These are phyloP conservation scores for Spea multiplicata DNA, from an alignment of 2,113 vertebrate species.

Conservation along the genomic window DNA sequence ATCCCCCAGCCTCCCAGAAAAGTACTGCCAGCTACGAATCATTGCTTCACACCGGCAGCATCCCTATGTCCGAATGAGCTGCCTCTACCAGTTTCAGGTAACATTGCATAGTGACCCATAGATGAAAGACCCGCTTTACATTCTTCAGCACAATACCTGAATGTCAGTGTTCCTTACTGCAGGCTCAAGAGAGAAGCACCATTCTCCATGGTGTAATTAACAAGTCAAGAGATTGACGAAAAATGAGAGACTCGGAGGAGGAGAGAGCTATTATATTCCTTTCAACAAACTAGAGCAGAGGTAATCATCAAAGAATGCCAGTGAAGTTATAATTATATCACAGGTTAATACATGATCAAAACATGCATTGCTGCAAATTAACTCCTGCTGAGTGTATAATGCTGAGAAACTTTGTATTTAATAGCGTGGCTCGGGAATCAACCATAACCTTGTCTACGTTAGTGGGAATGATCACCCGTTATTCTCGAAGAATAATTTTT, in stretches of 20 bases:
- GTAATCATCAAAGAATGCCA: constrained; percentile 35
- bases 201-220: constrained; percentile 20
- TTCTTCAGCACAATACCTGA: constrained; percentile 23
- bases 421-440: too few species aligned
- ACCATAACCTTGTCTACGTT: too few species aligned
- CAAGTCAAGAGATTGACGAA: constrained; percentile 12
- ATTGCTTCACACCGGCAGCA: too few species aligned
- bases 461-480: too few species aligned
- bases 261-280: constrained; percentile 1
- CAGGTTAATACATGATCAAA: constrained; percentile 29
- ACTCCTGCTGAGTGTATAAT: neutral
- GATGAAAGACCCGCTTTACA: constrained; percentile 1
- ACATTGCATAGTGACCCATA: neutral
- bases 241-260: constrained; percentile 16
- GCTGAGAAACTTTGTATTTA: neutral
- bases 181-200: constrained; percentile 1
- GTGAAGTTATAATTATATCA: constrained; percentile 11
- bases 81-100: neutral
- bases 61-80: too few species aligned
- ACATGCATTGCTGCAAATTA: neutral
- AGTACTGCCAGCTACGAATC: too few species aligned
- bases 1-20: too few species aligned
- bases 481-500: too few species aligned
- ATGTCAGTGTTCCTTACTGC: constrained; percentile 3
- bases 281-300: constrained; percentile 32